Evolutionary conservation across 2,888 invertebrate genomes (phyloP).

Genomic region (Tubulanus polymorphus): DNA sequence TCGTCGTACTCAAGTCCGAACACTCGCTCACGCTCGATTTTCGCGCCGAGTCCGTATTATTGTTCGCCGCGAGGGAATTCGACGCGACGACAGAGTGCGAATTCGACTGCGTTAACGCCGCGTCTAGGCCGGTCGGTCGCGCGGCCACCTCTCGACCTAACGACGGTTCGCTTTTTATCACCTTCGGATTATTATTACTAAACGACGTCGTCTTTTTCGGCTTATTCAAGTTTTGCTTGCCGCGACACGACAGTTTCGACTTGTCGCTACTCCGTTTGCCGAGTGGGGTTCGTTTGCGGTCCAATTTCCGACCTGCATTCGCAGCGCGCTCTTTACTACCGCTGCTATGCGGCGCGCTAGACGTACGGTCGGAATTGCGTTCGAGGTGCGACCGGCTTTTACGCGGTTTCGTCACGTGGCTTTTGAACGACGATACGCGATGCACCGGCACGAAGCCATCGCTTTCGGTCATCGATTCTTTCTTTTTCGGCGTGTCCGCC

Average conservation of each 20-base stretch:
- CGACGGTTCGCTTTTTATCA: no score
- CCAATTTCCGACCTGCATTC: no score
- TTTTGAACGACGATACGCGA: neutral
- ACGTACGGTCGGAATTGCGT: neutral
- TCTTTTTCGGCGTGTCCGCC: neutral
- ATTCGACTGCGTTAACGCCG: neutral
- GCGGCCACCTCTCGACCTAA: no score
- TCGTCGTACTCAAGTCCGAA: neutral
- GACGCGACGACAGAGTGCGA: neutral
- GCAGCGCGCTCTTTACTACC: neutral
- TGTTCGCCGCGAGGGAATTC: neutral
- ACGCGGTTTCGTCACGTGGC: neutral
- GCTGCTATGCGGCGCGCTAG: neutral
- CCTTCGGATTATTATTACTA: no score
- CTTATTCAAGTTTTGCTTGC: neutral
- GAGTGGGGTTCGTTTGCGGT: no score
- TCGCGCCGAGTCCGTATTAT: neutral
- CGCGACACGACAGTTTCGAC: neutral
- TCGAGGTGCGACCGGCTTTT: neutral
- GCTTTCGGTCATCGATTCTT: neutral
- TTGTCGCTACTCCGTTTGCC: neutral
- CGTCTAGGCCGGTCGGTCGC: no score
- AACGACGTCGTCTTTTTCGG: neutral
- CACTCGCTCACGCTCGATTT: neutral
- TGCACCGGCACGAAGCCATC: neutral